Evolutionary conservation across 1,140 invertebrate genomes (phyloP).

Genomic region (Scaptomyza montana): DNA sequence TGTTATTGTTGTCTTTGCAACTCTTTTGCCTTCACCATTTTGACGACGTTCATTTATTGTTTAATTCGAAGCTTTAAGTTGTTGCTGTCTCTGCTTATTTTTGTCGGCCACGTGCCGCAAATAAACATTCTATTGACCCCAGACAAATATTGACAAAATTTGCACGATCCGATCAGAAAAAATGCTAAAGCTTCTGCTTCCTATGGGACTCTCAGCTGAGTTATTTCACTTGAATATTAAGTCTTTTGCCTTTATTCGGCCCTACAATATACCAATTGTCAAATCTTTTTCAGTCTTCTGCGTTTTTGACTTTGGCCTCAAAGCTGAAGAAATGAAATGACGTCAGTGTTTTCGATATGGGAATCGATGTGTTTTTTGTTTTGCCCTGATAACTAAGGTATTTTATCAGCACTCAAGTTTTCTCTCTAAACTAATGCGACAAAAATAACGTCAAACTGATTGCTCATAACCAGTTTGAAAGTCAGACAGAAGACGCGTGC

Average conservation of each 20-base stretch:
- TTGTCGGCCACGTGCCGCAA: constrained; percentile 62
- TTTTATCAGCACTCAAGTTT: constrained; percentile 40
- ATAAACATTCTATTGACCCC: constrained; percentile 69
- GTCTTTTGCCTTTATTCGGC: not conserved
- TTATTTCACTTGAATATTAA: not conserved
- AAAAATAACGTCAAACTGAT: constrained; percentile 30
- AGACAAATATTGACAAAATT: constrained; percentile 62
- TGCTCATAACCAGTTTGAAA: constrained; percentile 49
- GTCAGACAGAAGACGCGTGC: constrained; percentile 33
- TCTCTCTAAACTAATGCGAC: constrained; percentile 11
- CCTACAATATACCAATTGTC: not conserved
- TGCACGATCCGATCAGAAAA: constrained; percentile 32
- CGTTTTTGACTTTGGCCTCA: constrained; percentile 33
- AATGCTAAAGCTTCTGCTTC: constrained; percentile 7
- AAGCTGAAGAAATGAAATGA: constrained; percentile 37
- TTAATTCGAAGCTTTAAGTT: constrained; percentile 54
- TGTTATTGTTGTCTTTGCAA: constrained; percentile 38
- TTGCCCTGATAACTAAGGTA: constrained; percentile 42
- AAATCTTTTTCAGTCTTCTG: constrained; percentile 10
- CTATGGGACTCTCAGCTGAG: constrained; percentile 12
- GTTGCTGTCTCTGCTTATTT: constrained; percentile 32
- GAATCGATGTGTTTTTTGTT: constrained; percentile 13
- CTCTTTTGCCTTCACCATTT: constrained; percentile 46
- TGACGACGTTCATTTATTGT: constrained; percentile 58
- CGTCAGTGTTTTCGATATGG: constrained; percentile 42